Percentiles rank a stretch among this genome's conserved stretches.
Evolutionary conservation across 2,888 invertebrate genomes (phyloP).

Genomic region (Tuberolachnus salignus): DNA sequence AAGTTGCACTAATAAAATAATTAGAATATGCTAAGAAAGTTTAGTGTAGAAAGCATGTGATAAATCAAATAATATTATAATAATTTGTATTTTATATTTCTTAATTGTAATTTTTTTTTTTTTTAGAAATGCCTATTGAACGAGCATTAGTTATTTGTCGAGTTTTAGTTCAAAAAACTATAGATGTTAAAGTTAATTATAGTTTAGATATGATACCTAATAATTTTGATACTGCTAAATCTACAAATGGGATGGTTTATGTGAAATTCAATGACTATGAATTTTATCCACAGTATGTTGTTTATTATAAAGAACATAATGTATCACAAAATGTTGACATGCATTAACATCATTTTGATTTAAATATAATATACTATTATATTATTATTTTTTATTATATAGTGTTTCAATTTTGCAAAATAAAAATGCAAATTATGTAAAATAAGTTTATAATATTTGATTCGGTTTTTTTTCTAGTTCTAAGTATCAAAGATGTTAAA

Average conservation of each 20-base stretch:
- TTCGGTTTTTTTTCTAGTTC: no score
- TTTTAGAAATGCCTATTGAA: slow-evolving; percentile 24
- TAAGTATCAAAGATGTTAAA: no score
- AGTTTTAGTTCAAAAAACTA: slow-evolving; percentile 30
- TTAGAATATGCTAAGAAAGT: no score
- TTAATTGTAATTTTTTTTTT: neutral
- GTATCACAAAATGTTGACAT: neutral
- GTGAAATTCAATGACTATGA: slow-evolving; percentile 63
- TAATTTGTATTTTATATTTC: no score
- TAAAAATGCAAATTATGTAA: no score
- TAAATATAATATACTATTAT: neutral
- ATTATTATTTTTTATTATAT: neutral
- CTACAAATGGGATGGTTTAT: slow-evolving; percentile 60
- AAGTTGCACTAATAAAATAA: neutral
- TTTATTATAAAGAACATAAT: slow-evolving; percentile 58
- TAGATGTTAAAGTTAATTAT: slow-evolving; percentile 28
- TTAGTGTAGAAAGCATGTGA: no score
- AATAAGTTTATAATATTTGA: no score
- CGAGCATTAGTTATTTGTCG: slow-evolving; percentile 37
- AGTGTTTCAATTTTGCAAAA: no score
- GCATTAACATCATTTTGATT: neutral
- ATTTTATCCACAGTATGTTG: slow-evolving; percentile 62
- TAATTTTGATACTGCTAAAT: slow-evolving; percentile 61
- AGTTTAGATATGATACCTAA: slow-evolving; percentile 59
- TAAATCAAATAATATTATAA: no score